Base-by-base conservation (phyloP, 53 echinoderm and acorn worm genomes). In the Mesocentrotus franciscanus region DNA sequence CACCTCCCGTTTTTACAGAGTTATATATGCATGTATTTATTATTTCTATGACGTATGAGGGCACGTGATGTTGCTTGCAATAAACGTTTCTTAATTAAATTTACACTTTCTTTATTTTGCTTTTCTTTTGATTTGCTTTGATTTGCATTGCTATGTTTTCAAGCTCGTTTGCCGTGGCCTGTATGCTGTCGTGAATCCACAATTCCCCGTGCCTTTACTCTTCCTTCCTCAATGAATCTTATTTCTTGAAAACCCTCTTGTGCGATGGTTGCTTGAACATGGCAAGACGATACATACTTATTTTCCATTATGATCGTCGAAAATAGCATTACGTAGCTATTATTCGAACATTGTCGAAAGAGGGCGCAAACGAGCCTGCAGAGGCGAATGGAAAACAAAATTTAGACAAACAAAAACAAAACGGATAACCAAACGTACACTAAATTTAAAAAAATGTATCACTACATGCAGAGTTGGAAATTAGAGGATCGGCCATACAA, bases 1-100 rank as follows among this genome's bases (percentile, higher is more conserved):
- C 84, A 58, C 87, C 58, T 87, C 87, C n/a, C 16, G 58, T 58
- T 87, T 55, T 87, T 87, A 87, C 56, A 87, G 87, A 87, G 14
- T 57, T 59, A 87, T 57, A 87, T 87, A 87, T 87, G 87, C 58
- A 29, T 39, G 87, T 87, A 87, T 91, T 71, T 92, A 92, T 92
- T 74, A 56, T 66, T 92, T 92, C 74, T 74, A 74, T 72, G 74
- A 26, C 68, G 10, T 55, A 92, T 92, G 75, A 74, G 91, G 66
- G 27, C 39, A 92, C 39, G 92, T 92, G 92, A 62, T 74, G 74
- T 92, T 74, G 74, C 74, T 74, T 92, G 92, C 92, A 92, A 92
- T 92, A 92, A 92, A 92, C 76, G 29, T 92, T 56, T 92, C 71
- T 75, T 92, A 72, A 75, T 76, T 92, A 92, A 29, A 27, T 72